Conservation (phyloP, 2,888 invertebrate species). For the Hololepta plana region DNA sequence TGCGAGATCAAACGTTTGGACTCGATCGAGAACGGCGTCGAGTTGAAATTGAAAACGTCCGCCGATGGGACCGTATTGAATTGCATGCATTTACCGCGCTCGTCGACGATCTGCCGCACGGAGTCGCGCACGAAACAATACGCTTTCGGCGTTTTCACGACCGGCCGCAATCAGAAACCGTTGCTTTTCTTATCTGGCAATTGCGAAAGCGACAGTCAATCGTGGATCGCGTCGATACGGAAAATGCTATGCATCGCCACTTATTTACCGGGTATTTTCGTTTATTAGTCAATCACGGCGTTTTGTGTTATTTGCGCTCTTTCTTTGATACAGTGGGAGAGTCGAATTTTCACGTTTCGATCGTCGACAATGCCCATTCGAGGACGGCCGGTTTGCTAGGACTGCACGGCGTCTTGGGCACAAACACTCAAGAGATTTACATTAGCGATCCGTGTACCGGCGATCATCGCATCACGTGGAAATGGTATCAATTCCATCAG, state of each 20-base stretch:
- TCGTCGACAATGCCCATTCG: constrained; percentile 43
- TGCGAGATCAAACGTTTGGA: constrained; percentile 40
- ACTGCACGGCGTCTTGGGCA: constrained; percentile 36
- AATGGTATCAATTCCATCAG: constrained; percentile 41
- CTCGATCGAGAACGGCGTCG: constrained; percentile 32
- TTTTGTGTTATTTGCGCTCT: no score
- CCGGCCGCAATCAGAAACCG: constrained; percentile 38
- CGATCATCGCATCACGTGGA: constrained; percentile 31
- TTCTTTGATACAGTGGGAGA: constrained; percentile 22
- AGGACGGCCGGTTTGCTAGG: constrained; percentile 39
- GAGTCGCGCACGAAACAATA: constrained; percentile 47
- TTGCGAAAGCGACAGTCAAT: constrained; percentile 43
- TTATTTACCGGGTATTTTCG: constrained; percentile 21
- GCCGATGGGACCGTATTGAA: constrained; percentile 22
- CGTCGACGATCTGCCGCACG: constrained; percentile 40
- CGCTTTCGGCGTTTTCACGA: constrained; percentile 48
- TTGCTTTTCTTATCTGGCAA: constrained; percentile 43
- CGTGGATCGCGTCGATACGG: constrained; percentile 49
- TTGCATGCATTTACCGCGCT: constrained; percentile 36
- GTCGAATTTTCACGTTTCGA: constrained; percentile 38
- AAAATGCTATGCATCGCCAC: constrained; percentile 29
- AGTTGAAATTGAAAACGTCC: constrained; percentile 35
- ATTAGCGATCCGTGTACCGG: constrained; percentile 34
- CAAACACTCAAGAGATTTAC: constrained; percentile 34
- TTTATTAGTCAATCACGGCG: constrained; percentile 1